Percentiles rank a stretch among this genome's conserved stretches.
phyloP scores from a whole-genome alignment of 2,888 invertebrate species.

The Drosophila testacea region DNA sequence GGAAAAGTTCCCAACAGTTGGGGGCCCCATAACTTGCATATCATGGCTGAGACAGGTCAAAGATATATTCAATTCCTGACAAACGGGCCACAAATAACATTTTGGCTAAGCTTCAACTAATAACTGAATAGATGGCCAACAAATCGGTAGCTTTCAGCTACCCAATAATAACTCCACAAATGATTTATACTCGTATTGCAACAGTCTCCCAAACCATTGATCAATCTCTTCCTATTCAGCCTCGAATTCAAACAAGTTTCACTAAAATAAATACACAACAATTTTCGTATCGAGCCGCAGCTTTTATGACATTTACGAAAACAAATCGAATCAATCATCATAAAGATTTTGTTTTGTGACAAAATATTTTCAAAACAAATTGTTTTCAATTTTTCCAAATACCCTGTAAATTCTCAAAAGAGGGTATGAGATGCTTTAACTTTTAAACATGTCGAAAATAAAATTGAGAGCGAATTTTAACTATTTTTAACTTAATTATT shows the following conservation, averaged over 20 bases:
- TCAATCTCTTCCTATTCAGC: neutral
- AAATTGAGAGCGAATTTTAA: too few species aligned
- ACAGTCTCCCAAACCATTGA: constrained; percentile 3
- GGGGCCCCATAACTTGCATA: constrained; percentile 75
- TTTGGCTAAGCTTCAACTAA: constrained; percentile 27
- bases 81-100: constrained; percentile 23
- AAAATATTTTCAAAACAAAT: constrained; percentile 9
- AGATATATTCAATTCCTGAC: constrained; percentile 14
- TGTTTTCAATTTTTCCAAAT: neutral
- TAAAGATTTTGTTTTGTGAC: constrained; percentile 19
- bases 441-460: too few species aligned
- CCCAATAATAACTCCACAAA: constrained; percentile 17
- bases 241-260: constrained; percentile 11
- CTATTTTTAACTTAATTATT: too few species aligned
- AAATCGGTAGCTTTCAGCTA: constrained; percentile 32
- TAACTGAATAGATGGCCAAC: constrained; percentile 17
- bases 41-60: constrained; percentile 33
- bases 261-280: neutral
- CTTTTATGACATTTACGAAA: neutral
- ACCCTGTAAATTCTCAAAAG: neutral
- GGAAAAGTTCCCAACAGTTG: constrained; percentile 79
- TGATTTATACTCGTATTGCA: constrained; percentile 8
- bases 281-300: neutral
- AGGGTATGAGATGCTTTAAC: too few species aligned
- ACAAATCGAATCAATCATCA: constrained; percentile 24